A percentile compares a stretch with the other conserved stretches of the same genome.
Evolutionary conservation across 1,140 invertebrate genomes (phyloP).

Genomic region (Araneus ventricosus): DNA sequence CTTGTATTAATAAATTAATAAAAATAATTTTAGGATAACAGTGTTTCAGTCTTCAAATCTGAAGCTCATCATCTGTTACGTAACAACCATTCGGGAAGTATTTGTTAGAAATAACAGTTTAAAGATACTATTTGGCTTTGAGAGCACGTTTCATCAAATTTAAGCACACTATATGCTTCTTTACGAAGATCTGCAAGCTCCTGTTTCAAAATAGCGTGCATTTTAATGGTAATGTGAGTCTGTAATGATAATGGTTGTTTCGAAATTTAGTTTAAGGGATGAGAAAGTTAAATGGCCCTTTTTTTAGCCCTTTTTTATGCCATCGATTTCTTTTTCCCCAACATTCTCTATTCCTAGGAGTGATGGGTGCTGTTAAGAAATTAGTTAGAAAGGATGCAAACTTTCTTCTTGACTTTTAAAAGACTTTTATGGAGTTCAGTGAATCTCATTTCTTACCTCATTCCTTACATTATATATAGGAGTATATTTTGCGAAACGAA

Average conservation of each 20-base stretch:
- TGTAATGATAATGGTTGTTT: slow-evolving; percentile 40
- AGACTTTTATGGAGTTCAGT: not conserved
- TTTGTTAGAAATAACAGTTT: too few relatives aligned
- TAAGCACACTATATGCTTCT: not conserved
- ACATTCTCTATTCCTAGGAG: not conserved
- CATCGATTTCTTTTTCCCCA: not conserved
- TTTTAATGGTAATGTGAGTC: slow-evolving; percentile 24
- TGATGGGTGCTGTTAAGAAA: not conserved
- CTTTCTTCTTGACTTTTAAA: not conserved
- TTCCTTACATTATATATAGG: not conserved
- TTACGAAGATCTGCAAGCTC: not conserved
- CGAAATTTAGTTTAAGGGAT: slow-evolving; percentile 29
- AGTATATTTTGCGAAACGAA: not conserved
- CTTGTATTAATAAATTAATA: too few relatives aligned
- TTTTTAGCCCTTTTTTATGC: not conserved
- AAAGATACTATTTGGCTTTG: not conserved
- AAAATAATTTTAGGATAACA: too few relatives aligned
- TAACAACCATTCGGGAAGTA: too few relatives aligned
- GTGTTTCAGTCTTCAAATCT: too few relatives aligned
- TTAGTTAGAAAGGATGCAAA: not conserved
- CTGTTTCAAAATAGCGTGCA: not conserved
- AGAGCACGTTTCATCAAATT: slow-evolving; percentile 28
- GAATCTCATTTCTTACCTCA: slow-evolving; percentile 7
- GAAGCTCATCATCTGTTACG: too few relatives aligned
- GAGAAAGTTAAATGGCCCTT: slow-evolving; percentile 1